Evolutionary conservation across 1,140 invertebrate genomes (phyloP).

Genomic region (Listronotus bonariensis): DNA sequence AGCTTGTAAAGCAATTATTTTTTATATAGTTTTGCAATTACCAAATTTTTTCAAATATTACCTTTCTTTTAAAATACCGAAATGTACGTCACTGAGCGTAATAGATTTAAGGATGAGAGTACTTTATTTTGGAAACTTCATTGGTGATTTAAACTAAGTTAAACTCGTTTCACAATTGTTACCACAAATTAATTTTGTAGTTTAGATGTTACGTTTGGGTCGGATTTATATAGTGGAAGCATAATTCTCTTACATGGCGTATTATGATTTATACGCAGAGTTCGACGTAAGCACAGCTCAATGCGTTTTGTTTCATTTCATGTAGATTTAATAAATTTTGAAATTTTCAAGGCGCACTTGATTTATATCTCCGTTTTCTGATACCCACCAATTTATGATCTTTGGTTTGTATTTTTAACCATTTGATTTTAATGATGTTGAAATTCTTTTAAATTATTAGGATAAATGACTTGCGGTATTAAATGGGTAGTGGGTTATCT

Average conservation of each 20-base stretch:
- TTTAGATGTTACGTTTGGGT: slow-evolving; percentile 29
- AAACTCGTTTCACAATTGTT: slow-evolving; percentile 29
- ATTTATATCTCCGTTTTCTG: neutral
- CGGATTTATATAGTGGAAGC: slow-evolving; percentile 23
- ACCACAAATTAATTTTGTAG: slow-evolving; percentile 31
- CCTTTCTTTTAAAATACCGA: too few relatives aligned
- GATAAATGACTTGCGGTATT: too few relatives aligned
- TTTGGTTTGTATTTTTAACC: neutral
- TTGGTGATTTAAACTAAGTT: slow-evolving; percentile 27
- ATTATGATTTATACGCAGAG: slow-evolving; percentile 28
- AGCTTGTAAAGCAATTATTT: too few relatives aligned
- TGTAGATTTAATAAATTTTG: slow-evolving; percentile 17
- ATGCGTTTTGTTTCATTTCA: slow-evolving; percentile 18
- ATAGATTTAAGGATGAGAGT: neutral
- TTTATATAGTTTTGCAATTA: too few relatives aligned
- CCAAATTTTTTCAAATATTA: too few relatives aligned
- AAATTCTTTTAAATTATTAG: too few relatives aligned
- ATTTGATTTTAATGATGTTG: too few relatives aligned
- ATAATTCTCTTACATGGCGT: slow-evolving; percentile 21
- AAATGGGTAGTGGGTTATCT: too few relatives aligned
- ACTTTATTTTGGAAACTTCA: slow-evolving; percentile 22
- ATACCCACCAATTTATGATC: neutral
- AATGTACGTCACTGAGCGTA: neutral
- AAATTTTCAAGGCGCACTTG: neutral
- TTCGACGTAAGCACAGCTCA: slow-evolving; percentile 11